Conservation (phyloP, 2,888 invertebrate genomes). For the Scaptomyza polygonia region DNA sequence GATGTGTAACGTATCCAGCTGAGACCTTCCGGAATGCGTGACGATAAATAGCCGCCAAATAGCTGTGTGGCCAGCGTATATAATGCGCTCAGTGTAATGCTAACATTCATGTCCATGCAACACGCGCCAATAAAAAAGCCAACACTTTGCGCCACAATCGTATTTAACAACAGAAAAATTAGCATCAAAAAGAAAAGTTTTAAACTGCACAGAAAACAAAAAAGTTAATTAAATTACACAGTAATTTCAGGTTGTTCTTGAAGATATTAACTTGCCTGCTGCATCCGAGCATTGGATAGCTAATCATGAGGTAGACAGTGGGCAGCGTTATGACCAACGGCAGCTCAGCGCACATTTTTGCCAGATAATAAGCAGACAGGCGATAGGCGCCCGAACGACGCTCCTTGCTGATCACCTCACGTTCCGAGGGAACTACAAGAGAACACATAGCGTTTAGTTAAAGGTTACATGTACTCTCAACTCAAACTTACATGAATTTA, state of each 20-base stretch:
- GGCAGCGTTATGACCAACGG: conserved; percentile 90
- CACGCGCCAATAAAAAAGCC: conserved; percentile 92
- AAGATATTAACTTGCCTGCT: conserved; percentile 68
- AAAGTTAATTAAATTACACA: neutral
- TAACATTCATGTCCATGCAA: conserved; percentile 91
- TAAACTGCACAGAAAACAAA: conserved; percentile 81
- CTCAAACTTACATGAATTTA: conserved; percentile 89
- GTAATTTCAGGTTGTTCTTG: neutral
- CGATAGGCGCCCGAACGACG: conserved; percentile 91
- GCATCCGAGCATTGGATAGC: conserved; percentile 90
- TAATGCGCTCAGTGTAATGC: conserved; percentile 90
- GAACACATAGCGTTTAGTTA: neutral
- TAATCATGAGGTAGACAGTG: conserved; percentile 90
- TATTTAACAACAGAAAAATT: conserved; percentile 89
- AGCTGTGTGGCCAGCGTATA: conserved; percentile 91
- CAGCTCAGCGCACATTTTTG: conserved; percentile 92
- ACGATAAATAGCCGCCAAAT: conserved; percentile 90
- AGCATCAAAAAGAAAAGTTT: conserved; percentile 89
- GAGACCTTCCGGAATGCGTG: conserved; percentile 89
- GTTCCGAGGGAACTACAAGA: conserved; percentile 89
- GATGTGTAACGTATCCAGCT: conserved; percentile 91
- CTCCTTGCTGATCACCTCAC: conserved; percentile 92
- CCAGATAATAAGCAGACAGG: conserved; percentile 91
- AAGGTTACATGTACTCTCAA: neutral
- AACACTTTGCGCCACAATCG: conserved; percentile 91